Conservation (phyloP, 2,888 invertebrate genomes). For the Deilephila porcellus region DNA sequence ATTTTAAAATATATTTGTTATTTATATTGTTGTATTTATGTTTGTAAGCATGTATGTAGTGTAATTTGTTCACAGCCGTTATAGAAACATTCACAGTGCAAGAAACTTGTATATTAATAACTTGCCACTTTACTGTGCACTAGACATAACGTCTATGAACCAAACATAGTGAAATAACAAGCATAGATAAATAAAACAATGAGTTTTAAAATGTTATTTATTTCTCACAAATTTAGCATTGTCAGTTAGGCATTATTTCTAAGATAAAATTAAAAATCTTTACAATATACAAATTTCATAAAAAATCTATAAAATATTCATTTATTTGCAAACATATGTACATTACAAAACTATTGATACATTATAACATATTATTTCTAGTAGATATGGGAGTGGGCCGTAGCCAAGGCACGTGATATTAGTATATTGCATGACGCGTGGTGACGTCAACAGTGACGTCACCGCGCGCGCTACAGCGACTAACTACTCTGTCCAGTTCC, state of each 20-base stretch:
- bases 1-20: neutral
- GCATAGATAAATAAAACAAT: conserved; percentile 69
- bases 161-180: conserved; percentile 26
- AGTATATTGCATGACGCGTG: conserved; percentile 42
- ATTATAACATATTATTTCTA: conserved; percentile 76
- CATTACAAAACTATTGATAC: conserved; percentile 80
- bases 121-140: conserved; percentile 2
- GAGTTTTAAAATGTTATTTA: conserved; percentile 81
- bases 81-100: conserved; percentile 12
- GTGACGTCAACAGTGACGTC: conserved; percentile 18
- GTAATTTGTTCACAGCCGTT: conserved; percentile 32
- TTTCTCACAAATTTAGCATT: conserved; percentile 84
- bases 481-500: conserved; percentile 50
- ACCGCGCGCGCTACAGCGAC: conserved; percentile 32
- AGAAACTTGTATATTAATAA: neutral
- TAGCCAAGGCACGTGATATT: conserved; percentile 81
- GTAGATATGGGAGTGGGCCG: conserved; percentile 81
- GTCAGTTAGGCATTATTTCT: conserved; percentile 83
- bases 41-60: conserved; percentile 17
- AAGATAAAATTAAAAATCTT: conserved; percentile 84
- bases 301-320: conserved; percentile 84
- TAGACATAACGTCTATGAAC: conserved; percentile 8
- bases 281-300: conserved; percentile 85
- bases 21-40: conserved; percentile 23
- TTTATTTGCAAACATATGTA: conserved; percentile 83